Evolutionary conservation across 1,140 invertebrate species (phyloP), one percentile per base, ranked within the genome.

Genomic region (Drosophila elegans): DNA sequence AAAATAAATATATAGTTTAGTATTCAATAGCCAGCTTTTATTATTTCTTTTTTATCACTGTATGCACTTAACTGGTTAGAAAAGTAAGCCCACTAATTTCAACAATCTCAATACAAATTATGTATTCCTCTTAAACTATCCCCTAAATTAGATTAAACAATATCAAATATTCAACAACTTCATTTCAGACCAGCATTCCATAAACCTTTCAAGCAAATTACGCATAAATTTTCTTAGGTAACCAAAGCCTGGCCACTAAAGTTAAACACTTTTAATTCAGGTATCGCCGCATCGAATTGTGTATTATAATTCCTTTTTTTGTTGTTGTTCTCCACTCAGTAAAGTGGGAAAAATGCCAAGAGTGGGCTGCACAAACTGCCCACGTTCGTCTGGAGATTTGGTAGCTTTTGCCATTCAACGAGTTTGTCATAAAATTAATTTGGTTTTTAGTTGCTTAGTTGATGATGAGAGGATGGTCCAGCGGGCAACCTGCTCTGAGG

Each of bases 341-440:
- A 32, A 32, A 32, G 5, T 49, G 13, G 27, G 12, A 59, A 56
- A 16, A 42, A 56, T 42, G 16, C 12, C 5, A 12, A 54, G 49
- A 72, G 68, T 72, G 68, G 68, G 68, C 52, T 9, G 25, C 0
- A n/a, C 3, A 32, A 32, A 34, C 63, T 41, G 55, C 55, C 64
- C 52, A 63, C 66, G 64, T 56, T 29, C n/a, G 46, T 67, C 67
- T 56, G 16, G 34, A 66, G 48, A 53, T 42, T 55, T 76, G 63
- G 83, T 88, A 82, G 78, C 82, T 60, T 72, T 76, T 53, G 72
- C 42, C 69, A 80, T 88, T 88, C 64, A 78, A 68, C 83, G 53
- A 86, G 83, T 82, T 89, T 88, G 84, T 89, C 84, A 83, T 89
- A 82, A 74, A 89, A 80, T 88, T 88, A 86, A 88, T 88, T 88